phyloP scores from a whole-genome alignment of 2,888 invertebrate genomes.

The Polietes domitor region DNA sequence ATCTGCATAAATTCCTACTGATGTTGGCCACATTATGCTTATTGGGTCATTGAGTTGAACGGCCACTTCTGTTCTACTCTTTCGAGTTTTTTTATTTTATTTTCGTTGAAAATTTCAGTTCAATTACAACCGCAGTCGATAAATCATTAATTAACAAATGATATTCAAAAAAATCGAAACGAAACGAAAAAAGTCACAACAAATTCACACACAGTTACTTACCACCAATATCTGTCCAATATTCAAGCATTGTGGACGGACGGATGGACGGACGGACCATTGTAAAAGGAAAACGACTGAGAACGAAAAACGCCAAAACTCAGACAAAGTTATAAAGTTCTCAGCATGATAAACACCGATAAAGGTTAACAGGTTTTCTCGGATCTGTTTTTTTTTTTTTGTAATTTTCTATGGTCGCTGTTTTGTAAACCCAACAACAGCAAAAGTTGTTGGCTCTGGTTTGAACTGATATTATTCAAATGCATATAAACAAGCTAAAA shows the following conservation, averaged over 20 bases:
- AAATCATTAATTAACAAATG: conserved; percentile 40
- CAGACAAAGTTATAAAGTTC: conserved; percentile 53
- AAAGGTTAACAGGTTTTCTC: conserved; percentile 65
- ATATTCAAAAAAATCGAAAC: neutral
- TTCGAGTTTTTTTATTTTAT: neutral
- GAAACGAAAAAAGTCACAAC: conserved; percentile 19
- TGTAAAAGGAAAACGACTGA: neutral
- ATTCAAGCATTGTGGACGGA: neutral
- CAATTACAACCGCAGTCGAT: conserved; percentile 15
- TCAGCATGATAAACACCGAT: conserved; percentile 64
- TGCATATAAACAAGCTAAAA: conserved; percentile 30
- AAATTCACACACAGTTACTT: neutral
- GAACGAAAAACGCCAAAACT: neutral
- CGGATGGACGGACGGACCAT: neutral
- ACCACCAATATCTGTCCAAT: conserved; percentile 4
- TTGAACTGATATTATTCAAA: conserved; percentile 46
- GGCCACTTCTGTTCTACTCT: conserved; percentile 1
- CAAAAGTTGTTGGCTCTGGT: conserved; percentile 44
- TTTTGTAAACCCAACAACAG: neutral
- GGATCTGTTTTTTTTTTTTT: no score
- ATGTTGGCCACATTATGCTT: neutral
- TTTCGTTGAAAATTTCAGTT: conserved; percentile 8
- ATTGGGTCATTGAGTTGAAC: conserved; percentile 16
- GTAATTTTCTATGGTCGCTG: conserved; percentile 33
- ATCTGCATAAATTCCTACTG: no score